phyloP scores from a whole-genome alignment of 1,140 invertebrate species.

The Sesamia nonagrioides region DNA sequence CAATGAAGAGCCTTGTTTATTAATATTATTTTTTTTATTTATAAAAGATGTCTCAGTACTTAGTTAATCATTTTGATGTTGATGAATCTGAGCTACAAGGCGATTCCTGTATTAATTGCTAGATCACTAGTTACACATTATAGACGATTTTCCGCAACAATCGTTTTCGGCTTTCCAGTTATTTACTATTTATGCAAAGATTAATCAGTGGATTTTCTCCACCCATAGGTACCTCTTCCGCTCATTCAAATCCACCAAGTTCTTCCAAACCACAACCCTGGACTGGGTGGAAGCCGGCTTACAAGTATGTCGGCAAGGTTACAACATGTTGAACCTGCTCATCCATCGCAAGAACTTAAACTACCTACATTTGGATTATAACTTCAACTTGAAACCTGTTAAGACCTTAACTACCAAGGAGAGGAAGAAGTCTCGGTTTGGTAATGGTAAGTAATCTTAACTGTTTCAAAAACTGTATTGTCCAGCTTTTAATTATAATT shows the following conservation, averaged over 20 bases:
- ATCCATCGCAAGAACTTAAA: conserved; percentile 99
- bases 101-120: too few relatives aligned
- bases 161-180: not conserved
- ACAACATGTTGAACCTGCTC: conserved; percentile 99
- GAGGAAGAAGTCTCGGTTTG: conserved; percentile 99
- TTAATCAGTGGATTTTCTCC: not conserved
- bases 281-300: conserved; percentile 99
- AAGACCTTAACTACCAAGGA: conserved; percentile 99
- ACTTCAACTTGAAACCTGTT: conserved; percentile 99
- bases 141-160: too few relatives aligned
- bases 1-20: too few relatives aligned
- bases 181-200: not conserved
- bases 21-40: too few relatives aligned
- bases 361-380: conserved; percentile 99
- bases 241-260: conserved; percentile 99
- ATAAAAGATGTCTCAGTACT: too few relatives aligned
- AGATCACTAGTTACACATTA: too few relatives aligned
- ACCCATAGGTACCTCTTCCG: conserved; percentile 95
- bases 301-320: conserved; percentile 99
- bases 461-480: not conserved
- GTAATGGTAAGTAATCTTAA: conserved; percentile 92
- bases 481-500: too few relatives aligned
- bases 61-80: too few relatives aligned
- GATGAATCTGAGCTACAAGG: too few relatives aligned
- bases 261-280: conserved; percentile 99